phyloP scores from a whole-genome alignment of 2,797 vertebrate species.

The Carapus acus region DNA sequence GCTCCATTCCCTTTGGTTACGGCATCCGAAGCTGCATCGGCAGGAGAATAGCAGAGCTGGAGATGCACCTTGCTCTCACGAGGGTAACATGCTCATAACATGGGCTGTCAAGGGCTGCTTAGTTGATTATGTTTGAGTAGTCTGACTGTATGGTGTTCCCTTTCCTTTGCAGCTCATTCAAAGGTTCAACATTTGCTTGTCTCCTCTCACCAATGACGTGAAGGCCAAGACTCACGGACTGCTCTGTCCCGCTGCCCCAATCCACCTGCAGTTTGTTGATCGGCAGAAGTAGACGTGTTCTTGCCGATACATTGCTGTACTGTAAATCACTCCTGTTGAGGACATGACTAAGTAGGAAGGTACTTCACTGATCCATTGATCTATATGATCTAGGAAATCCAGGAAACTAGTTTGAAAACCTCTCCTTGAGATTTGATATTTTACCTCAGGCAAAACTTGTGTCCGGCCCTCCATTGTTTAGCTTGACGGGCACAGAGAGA shows the following conservation, averaged over 20 bases:
- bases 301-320: neutral
- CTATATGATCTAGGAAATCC: too few species aligned
- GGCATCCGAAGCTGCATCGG: constrained; percentile 89
- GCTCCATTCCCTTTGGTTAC: constrained; percentile 89
- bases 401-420: too few species aligned
- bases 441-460: constrained; percentile 42
- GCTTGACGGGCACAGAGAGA: constrained; percentile 11
- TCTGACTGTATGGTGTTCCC: too few species aligned
- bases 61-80: constrained; percentile 83
- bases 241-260: constrained; percentile 75
- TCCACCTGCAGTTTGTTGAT: constrained; percentile 80
- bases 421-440: constrained; percentile 38
- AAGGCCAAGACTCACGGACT: constrained; percentile 84
- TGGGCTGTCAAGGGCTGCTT: neutral
- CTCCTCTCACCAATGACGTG: constrained; percentile 70
- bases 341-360: too few species aligned
- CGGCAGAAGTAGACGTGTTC: constrained; percentile 42
- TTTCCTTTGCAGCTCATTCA: constrained; percentile 80
- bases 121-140: neutral
- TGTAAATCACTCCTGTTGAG: constrained; percentile 13
- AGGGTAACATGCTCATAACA: constrained; percentile 66
- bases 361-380: too few species aligned
- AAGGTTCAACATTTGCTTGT: constrained; percentile 76
- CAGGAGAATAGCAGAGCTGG: constrained; percentile 83
- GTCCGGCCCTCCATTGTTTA: constrained; percentile 5